A percentile compares a stretch with the other conserved stretches of the same genome.
Evolutionary conservation across 64 coral and sea anemone genomes (phyloP).

Genomic region (Catalaphyllia jardinei): DNA sequence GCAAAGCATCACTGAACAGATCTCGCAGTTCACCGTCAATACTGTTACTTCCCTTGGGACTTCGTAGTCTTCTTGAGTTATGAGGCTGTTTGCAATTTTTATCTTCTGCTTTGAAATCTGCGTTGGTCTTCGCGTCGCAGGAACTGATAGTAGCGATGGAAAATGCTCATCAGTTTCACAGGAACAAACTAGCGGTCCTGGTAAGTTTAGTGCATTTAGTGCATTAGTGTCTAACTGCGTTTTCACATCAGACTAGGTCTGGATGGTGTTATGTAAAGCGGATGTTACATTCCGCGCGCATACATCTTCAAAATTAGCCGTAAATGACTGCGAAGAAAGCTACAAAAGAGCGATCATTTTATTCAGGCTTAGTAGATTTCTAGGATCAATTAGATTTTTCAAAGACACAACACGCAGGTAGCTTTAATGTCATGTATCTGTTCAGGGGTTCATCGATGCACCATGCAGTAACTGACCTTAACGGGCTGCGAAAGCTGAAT

Average conservation of each 20-base stretch:
- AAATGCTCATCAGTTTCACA: not conserved
- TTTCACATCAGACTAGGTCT: not conserved
- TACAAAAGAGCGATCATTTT: not conserved
- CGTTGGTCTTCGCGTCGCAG: conserved; percentile 7
- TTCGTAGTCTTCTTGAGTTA: not conserved
- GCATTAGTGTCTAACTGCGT: not conserved
- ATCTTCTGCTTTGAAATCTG: conserved; percentile 7
- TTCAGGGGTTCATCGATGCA: not conserved
- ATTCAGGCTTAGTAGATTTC: not conserved
- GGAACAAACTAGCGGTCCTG: not conserved
- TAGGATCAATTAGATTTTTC: not conserved
- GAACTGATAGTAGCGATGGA: not conserved
- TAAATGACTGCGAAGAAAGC: not conserved
- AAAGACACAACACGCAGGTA: not conserved
- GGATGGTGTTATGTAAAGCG: not conserved
- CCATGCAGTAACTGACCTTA: not conserved
- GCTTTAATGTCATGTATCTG: not conserved
- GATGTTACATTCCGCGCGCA: not conserved
- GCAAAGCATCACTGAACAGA: not conserved
- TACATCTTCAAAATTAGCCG: not conserved
- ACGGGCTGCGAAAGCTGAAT: not conserved
- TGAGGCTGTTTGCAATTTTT: conserved; percentile 28
- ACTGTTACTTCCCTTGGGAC: conserved; percentile 18
- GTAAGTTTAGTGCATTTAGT: no score
- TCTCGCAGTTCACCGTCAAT: not conserved